Evolutionary conservation across 2,888 invertebrate genomes (phyloP), one percentile per base, ranked within the genome.

Genomic region (Fragum fragum): DNA sequence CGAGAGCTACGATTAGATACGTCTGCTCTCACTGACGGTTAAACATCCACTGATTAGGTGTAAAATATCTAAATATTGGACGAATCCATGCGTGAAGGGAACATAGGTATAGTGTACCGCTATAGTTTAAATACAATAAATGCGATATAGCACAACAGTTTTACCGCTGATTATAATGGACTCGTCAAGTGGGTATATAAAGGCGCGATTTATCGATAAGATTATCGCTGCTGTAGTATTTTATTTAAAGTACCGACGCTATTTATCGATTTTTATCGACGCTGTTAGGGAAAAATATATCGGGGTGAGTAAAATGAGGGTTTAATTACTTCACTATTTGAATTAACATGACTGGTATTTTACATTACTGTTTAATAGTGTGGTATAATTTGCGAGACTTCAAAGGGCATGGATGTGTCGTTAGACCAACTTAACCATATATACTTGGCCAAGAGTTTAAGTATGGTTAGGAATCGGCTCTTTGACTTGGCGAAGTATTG

Each of bases 401-500:
- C n/a, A n/a, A n/a, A n/a, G n/a, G n/a, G n/a, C n/a, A n/a, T n/a
- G n/a, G n/a, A n/a, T n/a, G n/a, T n/a, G n/a, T n/a, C n/a, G n/a
- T n/a, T n/a, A n/a, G n/a, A n/a, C n/a, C n/a, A n/a, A n/a, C n/a
- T n/a, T n/a, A n/a, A n/a, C n/a, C n/a, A n/a, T n/a, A n/a, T n/a
- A n/a, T n/a, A n/a, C n/a, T n/a, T n/a, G n/a, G n/a, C n/a, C n/a
- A n/a, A n/a, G n/a, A n/a, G n/a, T n/a, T n/a, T n/a, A n/a, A n/a
- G n/a, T n/a, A n/a, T n/a, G n/a, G n/a, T n/a, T n/a, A n/a, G n/a
- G n/a, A n/a, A n/a, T n/a, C n/a, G n/a, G n/a, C n/a, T n/a, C n/a
- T n/a, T 55, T 55, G 55, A 55, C 21, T n/a, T 55, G 55, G 18
- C 23, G 55, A 55, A n/a, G 55, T 21, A 55, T 18, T n/a, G 23